These are phyloP conservation scores for Cordilura impudica DNA, from an alignment of 2,888 invertebrate genomes.

Conservation along the genomic window DNA sequence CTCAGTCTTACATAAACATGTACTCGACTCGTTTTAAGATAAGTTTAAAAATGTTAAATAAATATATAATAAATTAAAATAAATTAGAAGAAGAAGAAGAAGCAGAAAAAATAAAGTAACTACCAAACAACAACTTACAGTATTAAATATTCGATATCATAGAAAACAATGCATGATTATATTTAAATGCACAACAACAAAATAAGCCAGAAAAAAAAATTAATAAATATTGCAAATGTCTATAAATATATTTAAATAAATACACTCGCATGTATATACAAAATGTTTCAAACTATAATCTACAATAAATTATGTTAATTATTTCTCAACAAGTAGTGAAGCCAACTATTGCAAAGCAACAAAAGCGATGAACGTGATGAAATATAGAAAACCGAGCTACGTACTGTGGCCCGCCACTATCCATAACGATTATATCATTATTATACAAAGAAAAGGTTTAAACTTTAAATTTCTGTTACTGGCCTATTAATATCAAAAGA, in stretches of 20 bases:
- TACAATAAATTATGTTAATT: background rate
- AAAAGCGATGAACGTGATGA: too few relatives aligned
- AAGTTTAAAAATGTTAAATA: constrained; percentile 51
- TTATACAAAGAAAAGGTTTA: too few relatives aligned
- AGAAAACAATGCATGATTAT: background rate
- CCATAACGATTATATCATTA: too few relatives aligned
- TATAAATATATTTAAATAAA: too few relatives aligned
- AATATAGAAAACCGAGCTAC: too few relatives aligned
- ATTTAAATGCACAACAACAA: background rate
- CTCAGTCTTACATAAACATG: constrained; percentile 50
- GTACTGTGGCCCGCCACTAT: too few relatives aligned
- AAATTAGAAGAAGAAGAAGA: constrained; percentile 41
- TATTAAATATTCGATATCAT: background rate
- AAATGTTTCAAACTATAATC: background rate
- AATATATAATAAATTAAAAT: constrained; percentile 59
- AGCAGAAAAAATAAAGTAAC: too few relatives aligned
- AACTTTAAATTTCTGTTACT: too few relatives aligned
- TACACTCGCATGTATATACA: too few relatives aligned
- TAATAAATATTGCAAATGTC: constrained; percentile 11
- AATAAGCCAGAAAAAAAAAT: constrained; percentile 4
- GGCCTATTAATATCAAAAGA: too few relatives aligned
- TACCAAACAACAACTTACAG: background rate
- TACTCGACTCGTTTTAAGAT: constrained; percentile 38
- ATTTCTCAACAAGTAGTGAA: too few relatives aligned
- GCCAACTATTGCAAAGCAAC: too few relatives aligned